A percentile compares a stretch with the other conserved stretches of the same genome.
phyloP scores from a whole-genome alignment of 1,140 invertebrate genomes.

The Drosophila nannoptera region DNA sequence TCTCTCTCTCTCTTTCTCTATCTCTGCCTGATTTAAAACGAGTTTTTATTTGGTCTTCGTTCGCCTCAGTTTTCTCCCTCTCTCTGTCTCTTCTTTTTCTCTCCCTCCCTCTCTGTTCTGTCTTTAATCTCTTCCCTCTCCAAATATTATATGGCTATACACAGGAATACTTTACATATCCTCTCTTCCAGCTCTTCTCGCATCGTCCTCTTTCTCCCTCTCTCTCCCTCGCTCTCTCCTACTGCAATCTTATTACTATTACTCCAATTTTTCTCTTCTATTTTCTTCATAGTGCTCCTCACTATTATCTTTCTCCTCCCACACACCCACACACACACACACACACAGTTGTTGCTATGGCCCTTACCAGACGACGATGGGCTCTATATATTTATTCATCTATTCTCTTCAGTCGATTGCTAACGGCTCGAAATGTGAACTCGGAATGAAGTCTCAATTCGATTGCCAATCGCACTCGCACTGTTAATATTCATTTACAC shows the following conservation, averaged over 20 bases:
- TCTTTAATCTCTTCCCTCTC: neutral
- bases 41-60: neutral
- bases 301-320: neutral
- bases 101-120: neutral
- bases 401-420: conserved; percentile 6
- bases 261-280: neutral
- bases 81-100: neutral
- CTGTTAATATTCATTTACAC: conserved; percentile 37
- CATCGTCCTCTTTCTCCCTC: neutral
- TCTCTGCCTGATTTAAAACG: neutral
- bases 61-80: neutral
- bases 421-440: conserved; percentile 11
- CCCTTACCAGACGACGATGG: conserved; percentile 33
- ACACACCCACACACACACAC: neutral
- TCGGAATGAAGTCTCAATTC: conserved; percentile 29
- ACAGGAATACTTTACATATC: too few relatives aligned
- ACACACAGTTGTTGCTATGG: neutral
- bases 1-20: neutral
- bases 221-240: neutral
- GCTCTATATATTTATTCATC: conserved; percentile 24
- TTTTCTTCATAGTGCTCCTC: neutral
- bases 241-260: neutral
- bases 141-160: too few relatives aligned
- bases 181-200: too few relatives aligned
- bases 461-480: conserved; percentile 33